phyloP scores from a whole-genome alignment of 2,888 invertebrate species.

The Thysanoteuthis rhombus region DNA sequence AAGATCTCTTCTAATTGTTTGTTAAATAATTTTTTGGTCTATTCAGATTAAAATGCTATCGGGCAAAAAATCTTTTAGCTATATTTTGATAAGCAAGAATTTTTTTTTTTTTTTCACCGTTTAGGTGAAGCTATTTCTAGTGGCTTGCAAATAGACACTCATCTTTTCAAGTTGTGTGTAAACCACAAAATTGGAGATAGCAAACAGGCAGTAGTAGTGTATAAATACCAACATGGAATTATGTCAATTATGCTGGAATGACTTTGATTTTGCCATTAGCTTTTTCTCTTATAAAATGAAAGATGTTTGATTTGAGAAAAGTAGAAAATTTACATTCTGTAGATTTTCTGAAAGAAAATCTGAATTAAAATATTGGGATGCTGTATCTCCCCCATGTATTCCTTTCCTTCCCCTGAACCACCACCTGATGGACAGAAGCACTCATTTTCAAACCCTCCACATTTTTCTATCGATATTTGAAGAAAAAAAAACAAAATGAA shows the following conservation, averaged over 20 bases:
- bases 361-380: neutral
- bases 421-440: neutral
- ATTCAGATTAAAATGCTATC: neutral
- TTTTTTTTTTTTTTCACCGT: too few species aligned
- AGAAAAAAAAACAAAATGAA: too few species aligned
- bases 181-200: neutral
- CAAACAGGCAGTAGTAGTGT: neutral
- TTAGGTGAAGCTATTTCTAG: neutral
- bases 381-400: neutral
- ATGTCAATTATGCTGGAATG: too few species aligned
- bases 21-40: neutral
- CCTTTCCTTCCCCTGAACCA: neutral
- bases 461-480: neutral
- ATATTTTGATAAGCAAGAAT: neutral
- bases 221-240: neutral
- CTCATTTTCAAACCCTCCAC: constrained; percentile 12
- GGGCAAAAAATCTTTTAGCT: neutral
- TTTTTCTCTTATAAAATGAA: neutral
- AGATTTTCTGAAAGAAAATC: neutral
- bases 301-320: too few species aligned
- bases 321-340: neutral
- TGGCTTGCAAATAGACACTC: neutral
- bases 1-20: neutral
- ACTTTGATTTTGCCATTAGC: neutral
- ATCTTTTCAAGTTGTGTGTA: neutral